Evolutionary conservation across 2,113 vertebrate genomes (phyloP).

Genomic region (Piprites chloris): DNA sequence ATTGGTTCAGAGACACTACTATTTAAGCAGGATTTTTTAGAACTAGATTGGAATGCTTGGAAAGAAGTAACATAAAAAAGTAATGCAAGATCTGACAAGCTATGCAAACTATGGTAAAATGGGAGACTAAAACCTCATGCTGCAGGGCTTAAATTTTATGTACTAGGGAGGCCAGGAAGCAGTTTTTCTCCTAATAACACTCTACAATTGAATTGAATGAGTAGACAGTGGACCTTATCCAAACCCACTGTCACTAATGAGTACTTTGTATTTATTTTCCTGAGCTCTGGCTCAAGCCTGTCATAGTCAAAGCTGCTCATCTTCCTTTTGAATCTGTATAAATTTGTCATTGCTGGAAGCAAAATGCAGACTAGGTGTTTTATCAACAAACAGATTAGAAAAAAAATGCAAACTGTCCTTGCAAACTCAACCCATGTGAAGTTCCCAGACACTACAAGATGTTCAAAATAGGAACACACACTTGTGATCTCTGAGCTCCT

Average conservation of each 20-base stretch:
- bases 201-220: conserved; percentile 11
- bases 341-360: neutral
- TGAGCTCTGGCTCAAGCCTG: neutral
- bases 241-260: neutral
- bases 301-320: neutral
- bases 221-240: neutral
- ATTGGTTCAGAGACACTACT: neutral
- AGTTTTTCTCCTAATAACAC: neutral
- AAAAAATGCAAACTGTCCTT: conserved; percentile 5
- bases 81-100: conserved; percentile 4
- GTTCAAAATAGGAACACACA: neutral
- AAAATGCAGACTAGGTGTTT: neutral
- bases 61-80: neutral
- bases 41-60: neutral
- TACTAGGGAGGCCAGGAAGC: neutral
- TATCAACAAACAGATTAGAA: neutral
- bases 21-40: neutral
- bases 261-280: neutral
- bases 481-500: neutral
- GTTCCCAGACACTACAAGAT: neutral
- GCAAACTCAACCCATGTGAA: neutral
- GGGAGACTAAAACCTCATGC: neutral
- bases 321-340: neutral
- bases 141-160: conserved; percentile 14
- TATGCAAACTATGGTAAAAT: neutral